These are phyloP conservation scores for Ferrisia virgata DNA, from an alignment of 2,888 invertebrate species.

Conservation along the genomic window DNA sequence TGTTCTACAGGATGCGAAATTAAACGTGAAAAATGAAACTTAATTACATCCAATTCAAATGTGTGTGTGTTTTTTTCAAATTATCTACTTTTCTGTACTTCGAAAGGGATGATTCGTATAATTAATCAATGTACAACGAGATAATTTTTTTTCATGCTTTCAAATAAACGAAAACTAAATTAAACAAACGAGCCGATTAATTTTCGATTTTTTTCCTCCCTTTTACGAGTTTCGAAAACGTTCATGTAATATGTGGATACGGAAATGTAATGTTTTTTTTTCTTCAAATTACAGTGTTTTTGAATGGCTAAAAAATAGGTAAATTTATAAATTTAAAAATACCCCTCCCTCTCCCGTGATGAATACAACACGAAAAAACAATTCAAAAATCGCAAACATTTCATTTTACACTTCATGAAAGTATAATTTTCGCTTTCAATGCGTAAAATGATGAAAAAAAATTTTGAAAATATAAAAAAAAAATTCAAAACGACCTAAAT, in stretches of 20 bases:
- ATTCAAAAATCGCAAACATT: no score
- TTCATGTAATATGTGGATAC: neutral
- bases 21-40: constrained; percentile 7
- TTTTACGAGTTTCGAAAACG: neutral
- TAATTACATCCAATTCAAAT: neutral
- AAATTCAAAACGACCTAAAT: no score
- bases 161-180: neutral
- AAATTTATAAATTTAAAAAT: no score
- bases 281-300: no score
- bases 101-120: neutral
- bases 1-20: neutral
- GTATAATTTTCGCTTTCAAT: no score
- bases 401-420: no score
- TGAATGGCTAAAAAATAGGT: no score
- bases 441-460: no score
- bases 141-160: neutral
- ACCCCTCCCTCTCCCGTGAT: no score
- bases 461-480: no score
- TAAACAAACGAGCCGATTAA: neutral
- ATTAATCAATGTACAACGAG: neutral
- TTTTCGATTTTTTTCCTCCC: neutral
- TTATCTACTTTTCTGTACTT: neutral
- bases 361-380: no score
- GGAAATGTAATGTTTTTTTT: neutral
- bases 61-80: constrained; percentile 2